Percentiles rank a stretch among this genome's conserved stretches.
phyloP scores from a whole-genome alignment of 1,140 invertebrate species.

The Antheraea mylitta region DNA sequence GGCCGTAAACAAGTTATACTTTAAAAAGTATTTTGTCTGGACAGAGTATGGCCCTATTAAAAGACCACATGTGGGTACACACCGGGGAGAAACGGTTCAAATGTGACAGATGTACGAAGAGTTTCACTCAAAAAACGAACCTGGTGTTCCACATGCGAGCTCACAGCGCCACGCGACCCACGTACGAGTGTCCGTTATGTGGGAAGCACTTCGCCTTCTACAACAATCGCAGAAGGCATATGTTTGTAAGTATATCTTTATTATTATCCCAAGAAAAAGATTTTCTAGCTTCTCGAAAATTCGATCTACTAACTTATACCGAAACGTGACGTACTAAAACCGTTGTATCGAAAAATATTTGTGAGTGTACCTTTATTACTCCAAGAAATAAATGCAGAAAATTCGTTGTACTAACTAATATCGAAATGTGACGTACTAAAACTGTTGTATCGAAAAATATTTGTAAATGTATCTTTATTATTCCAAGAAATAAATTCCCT shows the following conservation, averaged over 20 bases:
- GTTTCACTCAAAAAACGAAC: slow-evolving; percentile 66
- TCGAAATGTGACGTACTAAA: too few species aligned
- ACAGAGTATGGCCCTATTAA: slow-evolving; percentile 60
- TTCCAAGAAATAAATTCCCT: too few species aligned
- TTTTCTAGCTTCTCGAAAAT: too few species aligned
- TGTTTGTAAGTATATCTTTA: slow-evolving; percentile 55
- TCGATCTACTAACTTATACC: too few species aligned
- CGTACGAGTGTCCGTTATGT: slow-evolving; percentile 60
- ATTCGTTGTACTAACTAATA: too few species aligned
- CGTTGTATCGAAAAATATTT: too few species aligned
- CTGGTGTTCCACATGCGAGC: slow-evolving; percentile 60
- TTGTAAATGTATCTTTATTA: slow-evolving; percentile 43
- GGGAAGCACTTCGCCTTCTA: slow-evolving; percentile 65
- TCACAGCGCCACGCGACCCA: slow-evolving; percentile 47
- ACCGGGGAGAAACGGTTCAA: slow-evolving; percentile 65
- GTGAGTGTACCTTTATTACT: too few species aligned
- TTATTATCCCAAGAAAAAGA: too few species aligned
- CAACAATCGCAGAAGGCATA: slow-evolving; percentile 57
- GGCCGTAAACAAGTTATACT: too few species aligned
- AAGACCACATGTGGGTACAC: slow-evolving; percentile 70
- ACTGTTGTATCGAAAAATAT: slow-evolving; percentile 42
- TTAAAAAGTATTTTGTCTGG: too few species aligned
- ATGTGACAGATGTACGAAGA: slow-evolving; percentile 57
- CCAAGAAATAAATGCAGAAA: too few species aligned
- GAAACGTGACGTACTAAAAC: too few species aligned